Evolutionary conservation across 2,113 vertebrate species (phyloP), one percentile per base, ranked within the genome.

Genomic region (Calypte anna): DNA sequence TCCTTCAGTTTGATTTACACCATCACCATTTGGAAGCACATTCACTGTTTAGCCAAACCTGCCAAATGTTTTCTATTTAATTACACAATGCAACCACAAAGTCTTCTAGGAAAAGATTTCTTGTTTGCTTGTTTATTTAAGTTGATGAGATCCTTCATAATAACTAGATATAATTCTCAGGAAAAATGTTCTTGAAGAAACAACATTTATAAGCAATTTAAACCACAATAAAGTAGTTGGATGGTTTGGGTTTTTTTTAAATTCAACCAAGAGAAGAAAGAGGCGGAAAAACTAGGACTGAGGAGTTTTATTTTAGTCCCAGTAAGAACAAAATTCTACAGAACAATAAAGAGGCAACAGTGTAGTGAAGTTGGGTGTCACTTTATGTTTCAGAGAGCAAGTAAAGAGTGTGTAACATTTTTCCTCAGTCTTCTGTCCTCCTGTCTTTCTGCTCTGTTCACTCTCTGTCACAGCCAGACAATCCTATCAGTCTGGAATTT

Each of bases 21-120:
- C 36, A 93, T 50, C 79, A 95, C 25, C 61, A 75, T 94, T 93
- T 94, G 61, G 64, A 93, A 94, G 80, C 61, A 46, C 36, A 86
- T 62, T 85, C 70, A 54, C 87, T 95, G 89, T 94, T 95, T 97
- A 95, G 69, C 19, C 11, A 12, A 91, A 94, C 13, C 50, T 93
- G 89, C 93, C 95, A 93, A 95, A 86, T 68, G 76, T 92, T 94
- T 95, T 92, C 76, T 75, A 21, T 93, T 92, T 92, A 93, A 94
- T 94, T 96, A 84, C 73, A 94, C 48, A 78, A 78, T 55, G 27
- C 61, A 94, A 92, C 80, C 75, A 59, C 86, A 94, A 53, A 83
- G 28, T 61, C 57, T 94, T 61, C 31, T 72, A 83, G 53, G 48
- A 83, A 92, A 90, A 86, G 3, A 63, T 77, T 59, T 40, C 22